Evolutionary conservation across 2,797 vertebrate genomes (phyloP), one percentile per base, ranked within the genome.

Genomic region (Melanotaenia maccullochi): DNA sequence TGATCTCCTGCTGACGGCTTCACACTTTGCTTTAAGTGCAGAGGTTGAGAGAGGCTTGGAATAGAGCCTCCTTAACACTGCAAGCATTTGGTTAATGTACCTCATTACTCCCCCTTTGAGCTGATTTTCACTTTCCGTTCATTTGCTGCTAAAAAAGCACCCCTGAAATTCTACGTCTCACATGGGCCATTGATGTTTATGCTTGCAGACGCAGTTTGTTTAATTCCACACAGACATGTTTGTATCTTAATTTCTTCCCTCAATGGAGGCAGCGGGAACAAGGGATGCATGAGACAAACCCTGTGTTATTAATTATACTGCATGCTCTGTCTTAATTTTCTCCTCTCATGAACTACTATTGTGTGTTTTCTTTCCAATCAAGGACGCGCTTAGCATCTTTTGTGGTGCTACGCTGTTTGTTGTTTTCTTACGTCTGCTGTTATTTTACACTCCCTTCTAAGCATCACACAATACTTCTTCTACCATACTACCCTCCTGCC

Each of bases 1-100:
- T 90, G 88, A 92, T 93, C 87, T 90, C 89, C 82, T 80, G 86
- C 90, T 89, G 88, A 90, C 82, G 56, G 81, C 75, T 84, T 79
- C 85, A 79, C 82, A 78, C 81, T 87, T 82, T 22, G 75, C 82
- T 86, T 82, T 78, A 82, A 89, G 87, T 72, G 38, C 68, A 60
- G 68, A 73, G 76, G 73, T 61, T 51, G 58, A 36, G 75, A 63
- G 63, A 2, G 18, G 81, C 72, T 87, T 68, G 75, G 85, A 90
- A 83, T 78, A 80, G 81, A 87, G 70, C 79, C 75, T 90, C 87
- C 74, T 90, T 87, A 89, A 83, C 80, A 80, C 81, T 60, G 83
- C 82, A 84, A 89, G 81, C 82, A 85, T 88, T 89, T 87, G 79
- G 81, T 84, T 91, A 89, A 91, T 91, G 82, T 84, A 89, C 79